Conservation (phyloP, 2,113 vertebrate species). For the Puntigrus tetrazona region DNA sequence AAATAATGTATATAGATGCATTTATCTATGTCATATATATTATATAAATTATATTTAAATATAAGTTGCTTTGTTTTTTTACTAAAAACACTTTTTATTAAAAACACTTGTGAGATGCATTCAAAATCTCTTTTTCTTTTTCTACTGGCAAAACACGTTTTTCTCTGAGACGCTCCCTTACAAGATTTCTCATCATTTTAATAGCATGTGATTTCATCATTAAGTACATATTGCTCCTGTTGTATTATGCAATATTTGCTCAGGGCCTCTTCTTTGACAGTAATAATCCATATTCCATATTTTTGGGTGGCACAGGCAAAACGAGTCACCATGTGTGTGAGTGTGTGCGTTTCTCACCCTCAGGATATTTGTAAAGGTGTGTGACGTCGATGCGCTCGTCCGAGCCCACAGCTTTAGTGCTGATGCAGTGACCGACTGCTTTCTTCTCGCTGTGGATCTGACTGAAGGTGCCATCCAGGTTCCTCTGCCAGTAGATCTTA, state of each 20-base stretch:
- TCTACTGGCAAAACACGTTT: neutral
- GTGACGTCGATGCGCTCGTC: slow-evolving; percentile 80
- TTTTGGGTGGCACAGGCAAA: neutral
- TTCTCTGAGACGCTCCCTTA: neutral
- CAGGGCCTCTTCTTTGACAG: neutral
- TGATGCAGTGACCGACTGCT: slow-evolving; percentile 82
- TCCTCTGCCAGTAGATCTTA: slow-evolving; percentile 87
- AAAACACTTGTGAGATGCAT: too few relatives aligned
- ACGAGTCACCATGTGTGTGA: neutral
- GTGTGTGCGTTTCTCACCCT: slow-evolving; percentile 75
- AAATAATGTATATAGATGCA: too few relatives aligned
- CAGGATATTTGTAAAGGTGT: slow-evolving; percentile 82
- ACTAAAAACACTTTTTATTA: too few relatives aligned
- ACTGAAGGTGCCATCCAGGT: slow-evolving; percentile 76
- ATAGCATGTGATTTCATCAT: neutral
- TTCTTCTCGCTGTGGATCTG: slow-evolving; percentile 84
- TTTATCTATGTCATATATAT: too few relatives aligned
- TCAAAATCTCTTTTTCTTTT: neutral
- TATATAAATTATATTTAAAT: too few relatives aligned
- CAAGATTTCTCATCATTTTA: neutral
- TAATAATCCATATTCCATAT: neutral
- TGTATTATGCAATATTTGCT: neutral
- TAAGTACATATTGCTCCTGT: neutral
- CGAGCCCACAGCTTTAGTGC: slow-evolving; percentile 85
- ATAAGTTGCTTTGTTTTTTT: too few relatives aligned